Evolutionary conservation across 2,888 invertebrate species (phyloP), one percentile per base, ranked within the genome.

Genomic region (Corbicula japonica): DNA sequence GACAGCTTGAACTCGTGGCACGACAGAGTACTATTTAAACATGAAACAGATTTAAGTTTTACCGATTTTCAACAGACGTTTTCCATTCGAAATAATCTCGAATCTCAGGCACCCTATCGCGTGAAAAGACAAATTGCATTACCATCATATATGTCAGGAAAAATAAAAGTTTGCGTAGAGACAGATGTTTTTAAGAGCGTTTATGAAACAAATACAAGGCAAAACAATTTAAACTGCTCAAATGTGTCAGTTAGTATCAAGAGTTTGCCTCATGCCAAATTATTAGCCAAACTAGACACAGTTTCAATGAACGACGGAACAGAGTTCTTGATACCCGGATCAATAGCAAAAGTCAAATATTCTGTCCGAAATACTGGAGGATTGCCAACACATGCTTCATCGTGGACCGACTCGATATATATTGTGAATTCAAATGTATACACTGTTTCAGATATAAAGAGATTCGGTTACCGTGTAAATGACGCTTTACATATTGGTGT

Each of bases 341-440:
- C 65, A 23, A 28, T 28, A 26, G 18, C 50, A 2, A 1, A 12
- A 35, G 32, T 69, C 2, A 32, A 54, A 35, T 74, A 41, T 38
- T 50, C 41, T 12, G 74, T 79, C 15, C 15, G 10, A 4, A 79
- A 79, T 32, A 21, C 12, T 26, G 79, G 79, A n/a, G 60, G 71
- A 15, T 46, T 41, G 12, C 34, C 69, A 35, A 69, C 62, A 2
- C 3, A 2, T 1, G 32, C 23, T 15, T 60, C 66, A 2, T 44
- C 58, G 1, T 79, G 79, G 79, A 54, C 35, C 10, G 79, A 79
- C 66, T 50, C 48, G 18, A 32, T 79, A n/a, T 70, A 68, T 41
- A 56, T 68, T 28, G 15, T 28, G 34, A 32, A 48, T 50, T 32
- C 32, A n/a, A 30, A 70, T n/a, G 34, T 35, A 23, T 38, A 28